These are phyloP conservation scores for Acanthoscelides obtectus DNA, from an alignment of 2,888 invertebrate species.

Conservation along the genomic window DNA sequence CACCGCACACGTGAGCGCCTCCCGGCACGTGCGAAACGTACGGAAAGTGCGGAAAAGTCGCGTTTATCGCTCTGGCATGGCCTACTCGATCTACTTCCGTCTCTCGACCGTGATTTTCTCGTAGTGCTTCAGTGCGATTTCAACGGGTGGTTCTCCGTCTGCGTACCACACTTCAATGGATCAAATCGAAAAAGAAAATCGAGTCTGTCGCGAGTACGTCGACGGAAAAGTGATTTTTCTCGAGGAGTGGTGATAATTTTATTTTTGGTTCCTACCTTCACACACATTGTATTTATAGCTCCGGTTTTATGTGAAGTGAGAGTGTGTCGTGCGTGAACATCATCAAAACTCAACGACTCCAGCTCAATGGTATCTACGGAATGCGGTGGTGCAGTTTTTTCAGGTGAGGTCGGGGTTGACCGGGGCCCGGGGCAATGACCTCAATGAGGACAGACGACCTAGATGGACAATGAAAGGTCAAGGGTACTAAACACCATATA, in stretches of 20 bases:
- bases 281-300: slow-evolving; percentile 29
- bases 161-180: not conserved
- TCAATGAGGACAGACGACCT: too few species aligned
- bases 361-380: not conserved
- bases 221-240: not conserved
- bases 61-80: not conserved
- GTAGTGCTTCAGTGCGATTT: not conserved
- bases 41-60: not conserved
- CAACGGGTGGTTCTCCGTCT: not conserved
- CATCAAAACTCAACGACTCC: not conserved
- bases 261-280: slow-evolving; percentile 25
- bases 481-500: too few species aligned
- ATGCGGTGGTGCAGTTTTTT: not conserved
- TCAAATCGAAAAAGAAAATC: not conserved
- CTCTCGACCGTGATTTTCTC: not conserved
- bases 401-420: not conserved
- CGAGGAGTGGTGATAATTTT: slow-evolving; percentile 16
- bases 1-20: not conserved
- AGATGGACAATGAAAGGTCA: too few species aligned
- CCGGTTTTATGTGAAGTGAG: slow-evolving; percentile 3
- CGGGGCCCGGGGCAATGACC: not conserved
- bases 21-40: not conserved
- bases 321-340: not conserved
- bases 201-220: not conserved
- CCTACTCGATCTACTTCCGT: not conserved